Conservation (phyloP, 2,888 invertebrate species). For the Pristionchus mayeri region DNA sequence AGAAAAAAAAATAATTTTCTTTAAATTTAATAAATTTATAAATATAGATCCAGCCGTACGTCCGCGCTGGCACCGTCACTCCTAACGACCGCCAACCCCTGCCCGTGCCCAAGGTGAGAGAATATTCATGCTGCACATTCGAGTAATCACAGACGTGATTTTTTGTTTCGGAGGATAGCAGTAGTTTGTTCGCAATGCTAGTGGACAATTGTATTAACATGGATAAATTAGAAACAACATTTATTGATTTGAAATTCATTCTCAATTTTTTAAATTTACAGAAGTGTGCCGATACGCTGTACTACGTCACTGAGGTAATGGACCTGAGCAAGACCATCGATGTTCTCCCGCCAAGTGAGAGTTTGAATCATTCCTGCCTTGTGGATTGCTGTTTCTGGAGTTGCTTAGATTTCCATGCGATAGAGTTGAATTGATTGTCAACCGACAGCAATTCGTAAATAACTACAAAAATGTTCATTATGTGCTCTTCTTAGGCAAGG, state of each 20-base stretch:
- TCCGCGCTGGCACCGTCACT: not conserved
- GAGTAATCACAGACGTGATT: not conserved
- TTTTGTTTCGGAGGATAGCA: no score
- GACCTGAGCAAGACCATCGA: constrained; percentile 13
- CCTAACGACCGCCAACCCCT: constrained; percentile 30
- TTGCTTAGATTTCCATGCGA: no score
- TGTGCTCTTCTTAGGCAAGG: not conserved
- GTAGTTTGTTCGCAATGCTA: no score
- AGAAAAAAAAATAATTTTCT: not conserved
- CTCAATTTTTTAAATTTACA: no score
- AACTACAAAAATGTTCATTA: no score
- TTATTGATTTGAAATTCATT: not conserved
- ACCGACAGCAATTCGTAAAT: no score
- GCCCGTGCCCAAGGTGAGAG: constrained; percentile 17
- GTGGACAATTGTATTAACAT: no score
- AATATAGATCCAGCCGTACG: constrained; percentile 1
- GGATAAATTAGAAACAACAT: no score
- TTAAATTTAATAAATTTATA: not conserved
- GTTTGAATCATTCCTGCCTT: not conserved
- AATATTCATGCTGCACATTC: not conserved
- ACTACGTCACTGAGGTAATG: constrained; percentile 9
- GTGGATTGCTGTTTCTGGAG: no score
- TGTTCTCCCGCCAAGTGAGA: not conserved
- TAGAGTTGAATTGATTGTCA: no score
- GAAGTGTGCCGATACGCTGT: not conserved